Conservation (phyloP, 2,888 invertebrate genomes). For the Ophion costatus region DNA sequence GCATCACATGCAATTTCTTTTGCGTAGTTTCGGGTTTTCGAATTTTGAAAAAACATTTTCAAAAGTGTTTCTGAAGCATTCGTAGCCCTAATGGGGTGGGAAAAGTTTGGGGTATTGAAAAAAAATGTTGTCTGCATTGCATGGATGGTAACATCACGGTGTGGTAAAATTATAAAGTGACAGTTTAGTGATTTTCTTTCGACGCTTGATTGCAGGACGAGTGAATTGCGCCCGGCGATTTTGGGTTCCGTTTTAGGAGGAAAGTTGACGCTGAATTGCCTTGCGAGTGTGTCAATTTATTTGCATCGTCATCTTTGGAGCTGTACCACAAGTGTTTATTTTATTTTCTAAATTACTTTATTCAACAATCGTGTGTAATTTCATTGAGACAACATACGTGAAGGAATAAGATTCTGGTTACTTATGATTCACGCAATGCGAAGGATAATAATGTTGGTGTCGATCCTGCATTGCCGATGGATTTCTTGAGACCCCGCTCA, state of each 20-base stretch:
- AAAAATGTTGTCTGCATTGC: not conserved
- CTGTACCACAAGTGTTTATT: not conserved
- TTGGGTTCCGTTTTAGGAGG: not conserved
- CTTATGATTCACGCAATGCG: not conserved
- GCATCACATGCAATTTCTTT: not conserved
- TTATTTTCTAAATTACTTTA: not conserved
- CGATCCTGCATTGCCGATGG: not conserved
- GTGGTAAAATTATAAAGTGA: not conserved
- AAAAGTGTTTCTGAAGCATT: not conserved
- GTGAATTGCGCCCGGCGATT: not conserved
- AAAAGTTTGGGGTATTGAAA: too few species aligned
- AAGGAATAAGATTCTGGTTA: slow-evolving; percentile 1
- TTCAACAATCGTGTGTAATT: not conserved
- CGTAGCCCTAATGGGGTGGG: too few species aligned
- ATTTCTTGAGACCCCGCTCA: not conserved
- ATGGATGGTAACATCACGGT: not conserved
- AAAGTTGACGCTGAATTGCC: not conserved
- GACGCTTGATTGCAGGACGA: not conserved
- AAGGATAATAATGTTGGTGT: not conserved
- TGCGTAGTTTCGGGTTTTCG: too few species aligned
- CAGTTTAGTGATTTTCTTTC: not conserved
- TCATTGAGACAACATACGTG: too few species aligned
- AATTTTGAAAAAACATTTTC: not conserved
- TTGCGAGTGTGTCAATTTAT: not conserved
- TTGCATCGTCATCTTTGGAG: not conserved